Conservation (phyloP, 2,888 invertebrate species). For the Tinea pellionella region DNA sequence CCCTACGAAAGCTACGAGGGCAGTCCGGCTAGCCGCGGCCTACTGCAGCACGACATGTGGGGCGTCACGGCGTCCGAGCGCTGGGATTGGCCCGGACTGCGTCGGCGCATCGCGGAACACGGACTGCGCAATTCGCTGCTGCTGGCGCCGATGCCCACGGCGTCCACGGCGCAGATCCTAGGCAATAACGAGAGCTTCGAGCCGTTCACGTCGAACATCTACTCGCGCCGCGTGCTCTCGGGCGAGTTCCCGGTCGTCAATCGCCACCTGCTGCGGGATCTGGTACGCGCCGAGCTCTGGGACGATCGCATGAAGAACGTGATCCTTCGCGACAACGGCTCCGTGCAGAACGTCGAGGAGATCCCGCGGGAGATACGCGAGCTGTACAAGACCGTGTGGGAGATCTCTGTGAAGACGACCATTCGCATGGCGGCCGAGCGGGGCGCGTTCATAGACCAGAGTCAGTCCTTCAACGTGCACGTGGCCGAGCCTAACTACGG, state of each 20-base stretch:
- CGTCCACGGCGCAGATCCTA: slow-evolving; percentile 98
- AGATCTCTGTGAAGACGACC: slow-evolving; percentile 92
- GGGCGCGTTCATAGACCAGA: slow-evolving; percentile 98
- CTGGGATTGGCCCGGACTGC: slow-evolving; percentile 90
- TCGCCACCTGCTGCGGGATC: slow-evolving; percentile 92
- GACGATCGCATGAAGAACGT: slow-evolving; percentile 95
- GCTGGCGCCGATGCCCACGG: slow-evolving; percentile 98
- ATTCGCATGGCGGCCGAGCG: slow-evolving; percentile 98
- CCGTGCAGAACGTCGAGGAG: slow-evolving; percentile 86
- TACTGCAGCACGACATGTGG: slow-evolving; percentile 99
- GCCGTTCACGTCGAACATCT: slow-evolving; percentile 98
- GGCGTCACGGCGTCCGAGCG: slow-evolving; percentile 84
- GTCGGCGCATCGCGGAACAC: slow-evolving; percentile 85
- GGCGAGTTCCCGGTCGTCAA: slow-evolving; percentile 98
- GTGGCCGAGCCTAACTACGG: slow-evolving; percentile 95
- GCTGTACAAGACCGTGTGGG: slow-evolving; percentile 97
- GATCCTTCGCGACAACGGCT: slow-evolving; percentile 91
- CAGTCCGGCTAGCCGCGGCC: slow-evolving; percentile 93
- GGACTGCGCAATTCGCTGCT: slow-evolving; percentile 94
- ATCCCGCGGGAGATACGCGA: slow-evolving; percentile 88
- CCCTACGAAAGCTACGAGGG: slow-evolving; percentile 91
- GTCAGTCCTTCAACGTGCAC: slow-evolving; percentile 97
- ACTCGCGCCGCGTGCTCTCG: slow-evolving; percentile 91
- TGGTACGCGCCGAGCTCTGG: slow-evolving; percentile 93
- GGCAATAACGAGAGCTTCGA: slow-evolving; percentile 99